These are phyloP conservation scores for Varanus komodoensis DNA, from an alignment of 2,113 vertebrate genomes.

Conservation along the genomic window DNA sequence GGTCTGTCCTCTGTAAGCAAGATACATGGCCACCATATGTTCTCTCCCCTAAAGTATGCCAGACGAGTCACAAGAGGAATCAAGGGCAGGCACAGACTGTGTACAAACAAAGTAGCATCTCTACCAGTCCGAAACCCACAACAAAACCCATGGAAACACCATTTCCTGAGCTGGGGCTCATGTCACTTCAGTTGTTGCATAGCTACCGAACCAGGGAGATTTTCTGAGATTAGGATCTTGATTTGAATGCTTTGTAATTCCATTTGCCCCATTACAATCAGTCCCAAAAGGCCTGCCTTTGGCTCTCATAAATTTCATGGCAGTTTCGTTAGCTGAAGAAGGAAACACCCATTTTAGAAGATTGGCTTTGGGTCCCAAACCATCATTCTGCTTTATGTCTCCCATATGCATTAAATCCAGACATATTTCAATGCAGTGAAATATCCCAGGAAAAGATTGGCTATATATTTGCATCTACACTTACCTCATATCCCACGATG, in stretches of 20 bases:
- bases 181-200: background rate
- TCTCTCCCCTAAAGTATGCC: too few relatives aligned
- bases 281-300: background rate
- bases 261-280: background rate
- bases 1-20: too few relatives aligned
- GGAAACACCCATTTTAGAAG: background rate
- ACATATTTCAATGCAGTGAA: conserved; percentile 60
- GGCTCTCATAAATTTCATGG: background rate
- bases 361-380: conserved; percentile 20
- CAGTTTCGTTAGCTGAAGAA: conserved; percentile 30
- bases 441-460: conserved; percentile 63
- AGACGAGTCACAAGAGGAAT: too few relatives aligned
- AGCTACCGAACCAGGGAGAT: background rate
- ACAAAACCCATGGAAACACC: too few relatives aligned
- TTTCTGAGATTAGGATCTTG: background rate
- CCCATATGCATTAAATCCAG: conserved; percentile 49
- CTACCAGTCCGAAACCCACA: too few relatives aligned
- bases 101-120: too few relatives aligned
- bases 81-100: too few relatives aligned
- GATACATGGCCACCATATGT: too few relatives aligned
- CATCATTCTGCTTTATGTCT: conserved; percentile 51
- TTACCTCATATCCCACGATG: too few relatives aligned
- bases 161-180: background rate
- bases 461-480: conserved; percentile 60
- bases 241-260: background rate